These are phyloP conservation scores for Heterodera schachtii DNA, from an alignment of 1,140 invertebrate species.

Conservation along the genomic window DNA sequence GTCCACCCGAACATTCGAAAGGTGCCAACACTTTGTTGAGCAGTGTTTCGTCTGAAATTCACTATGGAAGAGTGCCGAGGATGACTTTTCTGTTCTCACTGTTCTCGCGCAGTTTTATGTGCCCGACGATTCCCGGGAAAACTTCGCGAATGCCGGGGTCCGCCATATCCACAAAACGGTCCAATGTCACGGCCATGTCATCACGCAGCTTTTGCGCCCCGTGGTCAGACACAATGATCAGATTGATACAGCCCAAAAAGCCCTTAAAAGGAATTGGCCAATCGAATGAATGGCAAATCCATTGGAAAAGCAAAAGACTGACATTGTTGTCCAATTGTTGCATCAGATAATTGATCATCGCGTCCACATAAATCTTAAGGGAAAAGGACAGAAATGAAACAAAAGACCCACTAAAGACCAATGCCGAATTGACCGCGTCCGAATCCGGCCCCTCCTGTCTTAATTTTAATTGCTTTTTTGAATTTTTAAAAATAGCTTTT, in stretches of 20 bases:
- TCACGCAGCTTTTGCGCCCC: conserved; percentile 45
- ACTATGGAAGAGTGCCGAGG: not conserved
- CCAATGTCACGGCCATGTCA: conserved; percentile 33
- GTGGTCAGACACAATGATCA: conserved; percentile 62
- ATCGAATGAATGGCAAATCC: not conserved
- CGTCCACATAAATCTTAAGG: conserved; percentile 44
- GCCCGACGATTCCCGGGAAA: conserved; percentile 36
- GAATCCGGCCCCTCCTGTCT: conserved; percentile 42
- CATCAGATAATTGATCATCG: conserved; percentile 59
- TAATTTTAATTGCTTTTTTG: too few relatives aligned
- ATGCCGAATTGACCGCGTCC: conserved; percentile 49
- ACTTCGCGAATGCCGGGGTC: conserved; percentile 21
- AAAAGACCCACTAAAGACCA: not conserved
- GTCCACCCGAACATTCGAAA: conserved; percentile 21
- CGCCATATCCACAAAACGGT: conserved; percentile 27
- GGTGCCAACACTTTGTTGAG: conserved; percentile 19
- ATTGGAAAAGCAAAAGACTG: not conserved
- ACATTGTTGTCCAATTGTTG: conserved; percentile 46
- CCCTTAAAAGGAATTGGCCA: conserved; percentile 1
- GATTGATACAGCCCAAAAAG: conserved; percentile 57
- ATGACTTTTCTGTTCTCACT: conserved; percentile 10
- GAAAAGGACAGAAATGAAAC: not conserved
- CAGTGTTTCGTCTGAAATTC: not conserved
- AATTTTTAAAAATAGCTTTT: too few relatives aligned
- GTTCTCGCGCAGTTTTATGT: conserved; percentile 40